These are phyloP conservation scores for Rutilus rutilus DNA, from an alignment of 2,113 vertebrate genomes.

Conservation along the genomic window DNA sequence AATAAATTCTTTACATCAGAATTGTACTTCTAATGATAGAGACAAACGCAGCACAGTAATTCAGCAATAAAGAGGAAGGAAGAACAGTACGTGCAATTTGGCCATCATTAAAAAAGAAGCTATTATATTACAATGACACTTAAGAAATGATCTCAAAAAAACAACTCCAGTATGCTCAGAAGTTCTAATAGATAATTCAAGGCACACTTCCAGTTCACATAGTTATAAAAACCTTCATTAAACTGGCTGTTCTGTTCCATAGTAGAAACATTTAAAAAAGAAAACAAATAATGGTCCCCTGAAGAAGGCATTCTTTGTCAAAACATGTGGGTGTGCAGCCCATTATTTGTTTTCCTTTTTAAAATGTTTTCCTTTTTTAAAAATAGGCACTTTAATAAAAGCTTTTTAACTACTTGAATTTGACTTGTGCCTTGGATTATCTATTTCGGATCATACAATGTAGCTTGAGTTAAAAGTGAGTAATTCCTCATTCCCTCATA, in stretches of 20 bases:
- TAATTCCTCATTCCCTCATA: too few species aligned
- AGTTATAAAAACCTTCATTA: too few species aligned
- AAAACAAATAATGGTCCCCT: not conserved
- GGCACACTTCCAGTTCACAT: too few species aligned
- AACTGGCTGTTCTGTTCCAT: too few species aligned
- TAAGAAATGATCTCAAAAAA: too few species aligned
- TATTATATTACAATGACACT: not conserved
- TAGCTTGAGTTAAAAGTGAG: too few species aligned
- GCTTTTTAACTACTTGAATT: not conserved
- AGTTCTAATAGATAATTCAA: too few species aligned
- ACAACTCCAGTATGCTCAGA: too few species aligned
- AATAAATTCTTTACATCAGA: not conserved
- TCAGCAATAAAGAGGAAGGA: not conserved
- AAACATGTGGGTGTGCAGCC: not conserved
- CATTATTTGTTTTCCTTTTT: not conserved
- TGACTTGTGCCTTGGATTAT: not conserved
- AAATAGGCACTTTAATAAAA: not conserved
- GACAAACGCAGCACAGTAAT: not conserved
- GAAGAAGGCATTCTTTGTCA: not conserved
- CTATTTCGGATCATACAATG: not conserved
- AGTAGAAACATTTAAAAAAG: too few species aligned
- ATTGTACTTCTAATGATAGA: not conserved
- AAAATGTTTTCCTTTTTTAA: not conserved
- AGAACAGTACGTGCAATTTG: not conserved
- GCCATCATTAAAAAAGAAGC: not conserved